phyloP scores from a whole-genome alignment of 2,888 invertebrate species.

The Cinara cedri region DNA sequence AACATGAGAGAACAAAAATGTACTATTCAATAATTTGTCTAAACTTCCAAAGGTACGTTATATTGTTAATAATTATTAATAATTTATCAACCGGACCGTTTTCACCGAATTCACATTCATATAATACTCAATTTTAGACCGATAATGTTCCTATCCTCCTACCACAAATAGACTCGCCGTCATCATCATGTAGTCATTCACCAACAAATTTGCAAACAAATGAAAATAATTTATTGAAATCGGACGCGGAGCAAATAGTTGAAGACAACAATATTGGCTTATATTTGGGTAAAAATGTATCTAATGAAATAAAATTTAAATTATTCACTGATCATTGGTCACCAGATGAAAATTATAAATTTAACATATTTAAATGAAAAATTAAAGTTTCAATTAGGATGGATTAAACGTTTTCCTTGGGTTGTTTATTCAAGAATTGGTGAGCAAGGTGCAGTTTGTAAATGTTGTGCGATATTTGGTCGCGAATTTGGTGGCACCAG shows the following conservation, averaged over 20 bases:
- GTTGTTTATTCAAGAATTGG: no score
- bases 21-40: not conserved
- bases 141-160: constrained; percentile 8
- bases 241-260: constrained; percentile 18
- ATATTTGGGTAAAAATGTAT: constrained; percentile 24
- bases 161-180: constrained; percentile 24
- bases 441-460: no score
- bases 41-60: not conserved
- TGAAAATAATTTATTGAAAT: no score
- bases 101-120: no score
- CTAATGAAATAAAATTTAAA: constrained; percentile 26
- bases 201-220: no score
- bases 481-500: not conserved
- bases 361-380: no score
- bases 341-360: constrained; percentile 7
- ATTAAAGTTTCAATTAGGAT: constrained; percentile 22
- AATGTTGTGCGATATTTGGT: constrained; percentile 19
- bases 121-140: not conserved
- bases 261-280: constrained; percentile 19
- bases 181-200: not conserved
- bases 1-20: not conserved
- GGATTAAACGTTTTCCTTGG: no score
- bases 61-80: not conserved
- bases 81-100: no score
- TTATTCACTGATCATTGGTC: constrained; percentile 6